Evolutionary conservation across 2,113 vertebrate species (phyloP).

Genomic region (Nothoprocta perdicaria): DNA sequence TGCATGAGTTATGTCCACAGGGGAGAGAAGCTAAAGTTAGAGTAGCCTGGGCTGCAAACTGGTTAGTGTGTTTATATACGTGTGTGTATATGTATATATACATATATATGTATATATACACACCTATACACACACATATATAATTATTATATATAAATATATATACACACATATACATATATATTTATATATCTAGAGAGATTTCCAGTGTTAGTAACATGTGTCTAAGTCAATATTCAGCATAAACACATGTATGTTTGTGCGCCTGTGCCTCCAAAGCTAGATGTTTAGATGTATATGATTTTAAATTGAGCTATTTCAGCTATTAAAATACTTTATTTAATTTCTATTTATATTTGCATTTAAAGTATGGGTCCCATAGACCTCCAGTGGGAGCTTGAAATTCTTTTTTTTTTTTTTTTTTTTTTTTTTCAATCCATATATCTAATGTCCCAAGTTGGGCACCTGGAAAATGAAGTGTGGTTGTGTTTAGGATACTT

Average conservation of each 20-base stretch:
- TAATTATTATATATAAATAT: background rate
- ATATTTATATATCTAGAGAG: background rate
- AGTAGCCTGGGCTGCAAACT: background rate
- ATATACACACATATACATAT: background rate
- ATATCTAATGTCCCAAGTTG: background rate
- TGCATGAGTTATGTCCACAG: background rate
- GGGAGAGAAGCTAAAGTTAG: conserved; percentile 3
- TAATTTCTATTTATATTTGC: background rate
- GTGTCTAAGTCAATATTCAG: background rate
- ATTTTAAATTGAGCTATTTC: background rate
- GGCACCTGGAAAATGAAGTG: background rate
- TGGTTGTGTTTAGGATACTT: background rate
- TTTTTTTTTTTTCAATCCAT: fast-evolving
- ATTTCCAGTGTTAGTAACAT: background rate
- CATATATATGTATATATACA: background rate
- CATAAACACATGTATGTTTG: background rate
- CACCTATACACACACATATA: background rate
- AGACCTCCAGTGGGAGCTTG: background rate
- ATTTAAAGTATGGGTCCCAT: background rate
- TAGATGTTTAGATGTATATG: background rate
- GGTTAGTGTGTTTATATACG: background rate
- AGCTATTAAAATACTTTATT: background rate
- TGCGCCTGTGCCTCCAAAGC: background rate
- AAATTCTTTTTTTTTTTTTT: background rate
- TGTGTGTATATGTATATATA: background rate